These are phyloP conservation scores for Spea hammondii DNA, from an alignment of 2,797 vertebrate species.

Conservation along the genomic window DNA sequence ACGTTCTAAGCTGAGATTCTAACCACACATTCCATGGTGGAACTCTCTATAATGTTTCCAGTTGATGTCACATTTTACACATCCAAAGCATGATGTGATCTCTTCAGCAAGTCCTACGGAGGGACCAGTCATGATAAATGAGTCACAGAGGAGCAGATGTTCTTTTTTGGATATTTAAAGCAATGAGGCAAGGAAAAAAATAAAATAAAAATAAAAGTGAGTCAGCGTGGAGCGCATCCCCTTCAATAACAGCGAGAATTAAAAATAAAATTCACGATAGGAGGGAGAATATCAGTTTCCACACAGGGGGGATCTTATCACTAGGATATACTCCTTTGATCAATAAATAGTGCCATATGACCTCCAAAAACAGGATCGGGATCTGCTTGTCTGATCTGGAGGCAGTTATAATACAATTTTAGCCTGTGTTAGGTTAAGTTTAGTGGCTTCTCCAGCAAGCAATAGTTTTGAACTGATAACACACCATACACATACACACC, in stretches of 20 bases:
- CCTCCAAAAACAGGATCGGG: background rate
- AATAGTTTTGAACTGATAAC: background rate
- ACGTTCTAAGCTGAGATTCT: background rate
- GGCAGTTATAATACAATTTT: background rate
- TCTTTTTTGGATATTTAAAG: conserved; percentile 23
- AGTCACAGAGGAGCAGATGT: conserved; percentile 41
- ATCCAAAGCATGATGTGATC: conserved; percentile 16
- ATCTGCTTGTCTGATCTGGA: background rate
- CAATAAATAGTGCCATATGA: conserved; percentile 6
- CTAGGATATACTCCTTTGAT: conserved; percentile 8
- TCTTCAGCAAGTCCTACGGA: conserved; percentile 16
- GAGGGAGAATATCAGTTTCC: conserved; percentile 40
- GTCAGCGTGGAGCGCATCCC: conserved; percentile 28
- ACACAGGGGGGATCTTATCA: conserved; percentile 18
- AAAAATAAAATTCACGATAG: conserved; percentile 14
- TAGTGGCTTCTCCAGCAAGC: background rate
- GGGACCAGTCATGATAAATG: conserved; percentile 39
- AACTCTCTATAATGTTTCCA: background rate
- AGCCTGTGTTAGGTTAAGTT: background rate
- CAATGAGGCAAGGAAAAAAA: conserved; percentile 15
- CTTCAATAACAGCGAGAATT: conserved; percentile 27
- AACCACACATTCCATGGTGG: background rate
- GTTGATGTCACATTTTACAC: conserved; percentile 28
- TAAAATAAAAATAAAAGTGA: conserved; percentile 43
- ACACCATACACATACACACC: too few relatives aligned